These are phyloP conservation scores for Drosophila nigromelanica DNA, from an alignment of 1,140 invertebrate species.

Conservation along the genomic window DNA sequence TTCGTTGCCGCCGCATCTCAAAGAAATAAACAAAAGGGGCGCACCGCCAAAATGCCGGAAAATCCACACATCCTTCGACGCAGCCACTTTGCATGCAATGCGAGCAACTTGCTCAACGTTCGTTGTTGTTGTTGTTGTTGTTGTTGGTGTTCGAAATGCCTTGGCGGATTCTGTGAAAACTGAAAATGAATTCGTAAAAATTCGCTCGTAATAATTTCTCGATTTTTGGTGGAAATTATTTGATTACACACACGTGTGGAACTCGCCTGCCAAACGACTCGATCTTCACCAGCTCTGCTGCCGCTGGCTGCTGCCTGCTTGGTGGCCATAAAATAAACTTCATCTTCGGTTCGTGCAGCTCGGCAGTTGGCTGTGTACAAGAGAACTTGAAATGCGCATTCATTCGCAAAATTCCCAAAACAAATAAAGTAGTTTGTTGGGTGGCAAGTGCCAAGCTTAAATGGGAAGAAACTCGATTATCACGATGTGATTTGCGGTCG, in stretches of 20 bases:
- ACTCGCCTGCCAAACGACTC: slow-evolving; percentile 26
- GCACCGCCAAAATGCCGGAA: slow-evolving; percentile 68
- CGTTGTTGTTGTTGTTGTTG: slow-evolving; percentile 26
- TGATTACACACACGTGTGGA: slow-evolving; percentile 81
- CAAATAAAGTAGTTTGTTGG: slow-evolving; percentile 65
- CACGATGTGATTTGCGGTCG: slow-evolving; percentile 23
- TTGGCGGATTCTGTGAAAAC: slow-evolving; percentile 49
- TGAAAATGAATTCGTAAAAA: slow-evolving; percentile 79
- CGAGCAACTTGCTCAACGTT: slow-evolving; percentile 50
- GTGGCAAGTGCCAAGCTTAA: slow-evolving; percentile 10
- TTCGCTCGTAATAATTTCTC: slow-evolving; percentile 77
- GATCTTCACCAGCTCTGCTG: slow-evolving; percentile 22
- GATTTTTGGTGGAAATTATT: slow-evolving; percentile 78
- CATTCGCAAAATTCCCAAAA: slow-evolving; percentile 72
- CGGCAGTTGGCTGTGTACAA: slow-evolving; percentile 13
- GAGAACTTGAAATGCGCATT: slow-evolving; percentile 50
- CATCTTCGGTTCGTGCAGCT: slow-evolving; percentile 64
- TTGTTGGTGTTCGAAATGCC: slow-evolving; percentile 8
- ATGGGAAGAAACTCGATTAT: slow-evolving; percentile 16
- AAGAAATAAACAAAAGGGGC: slow-evolving; percentile 78
- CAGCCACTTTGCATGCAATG: slow-evolving; percentile 75
- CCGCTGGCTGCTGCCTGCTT: slow-evolving; percentile 32
- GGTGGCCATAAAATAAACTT: slow-evolving; percentile 74
- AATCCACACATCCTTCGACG: slow-evolving; percentile 75
- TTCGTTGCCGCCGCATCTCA: slow-evolving; percentile 60